These are phyloP conservation scores for Diadema setosum DNA, from an alignment of 35 echinoderm and acorn worm genomes.

Conservation along the genomic window DNA sequence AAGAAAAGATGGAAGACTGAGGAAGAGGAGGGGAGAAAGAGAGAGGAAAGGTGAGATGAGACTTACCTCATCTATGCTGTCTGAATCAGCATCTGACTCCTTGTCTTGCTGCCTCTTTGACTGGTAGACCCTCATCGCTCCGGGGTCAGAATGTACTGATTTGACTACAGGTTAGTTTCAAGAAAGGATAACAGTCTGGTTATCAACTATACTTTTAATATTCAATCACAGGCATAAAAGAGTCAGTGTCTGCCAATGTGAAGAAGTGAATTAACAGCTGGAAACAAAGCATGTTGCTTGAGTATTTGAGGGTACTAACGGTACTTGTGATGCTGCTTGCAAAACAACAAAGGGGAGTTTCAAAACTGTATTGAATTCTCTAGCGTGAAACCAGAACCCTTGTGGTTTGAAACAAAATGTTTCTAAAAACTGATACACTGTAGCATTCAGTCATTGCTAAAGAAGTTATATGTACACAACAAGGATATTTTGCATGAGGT, in stretches of 20 bases:
- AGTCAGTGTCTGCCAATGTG: background rate
- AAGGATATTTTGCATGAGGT: too few species aligned
- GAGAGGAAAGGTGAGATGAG: background rate
- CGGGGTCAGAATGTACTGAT: background rate
- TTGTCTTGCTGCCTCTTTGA: background rate
- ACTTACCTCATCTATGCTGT: background rate
- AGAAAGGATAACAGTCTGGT: background rate
- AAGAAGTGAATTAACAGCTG: background rate
- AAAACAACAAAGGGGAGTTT: too few species aligned
- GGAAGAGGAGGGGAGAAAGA: background rate
- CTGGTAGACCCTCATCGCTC: too few species aligned
- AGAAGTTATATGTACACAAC: too few species aligned
- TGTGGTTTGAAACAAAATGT: too few species aligned
- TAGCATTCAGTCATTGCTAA: too few species aligned
- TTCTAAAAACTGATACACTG: too few species aligned
- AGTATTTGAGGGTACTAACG: too few species aligned
- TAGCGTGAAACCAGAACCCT: too few species aligned
- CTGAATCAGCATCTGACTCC: background rate
- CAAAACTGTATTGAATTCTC: too few species aligned
- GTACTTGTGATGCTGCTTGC: too few species aligned
- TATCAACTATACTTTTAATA: background rate
- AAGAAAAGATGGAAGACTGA: background rate
- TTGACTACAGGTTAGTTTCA: background rate
- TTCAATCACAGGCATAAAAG: background rate
- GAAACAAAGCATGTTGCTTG: background rate